Evolutionary conservation across 2,113 vertebrate genomes (phyloP), one percentile per base, ranked within the genome.

Genomic region (Seriola aureovittata): DNA sequence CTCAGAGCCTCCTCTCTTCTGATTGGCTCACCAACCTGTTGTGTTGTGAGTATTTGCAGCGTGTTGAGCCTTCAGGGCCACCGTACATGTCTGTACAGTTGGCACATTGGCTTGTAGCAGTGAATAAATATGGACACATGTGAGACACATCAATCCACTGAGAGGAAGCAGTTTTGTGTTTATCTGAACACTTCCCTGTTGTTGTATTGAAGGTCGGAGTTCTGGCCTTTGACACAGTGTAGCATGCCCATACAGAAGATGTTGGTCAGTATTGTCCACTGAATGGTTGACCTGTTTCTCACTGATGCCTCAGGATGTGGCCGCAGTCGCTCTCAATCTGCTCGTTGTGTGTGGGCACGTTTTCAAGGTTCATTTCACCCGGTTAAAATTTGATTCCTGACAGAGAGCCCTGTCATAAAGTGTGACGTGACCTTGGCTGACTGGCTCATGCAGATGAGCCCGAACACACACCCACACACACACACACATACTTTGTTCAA

Each of bases 391-490:
- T 57, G 58, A 81, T 78, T 60, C 68, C 55, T 75, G 71, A 75
- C 76, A 58, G 59, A 65, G 57, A 59, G 63, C 38, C 17, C 50
- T 42, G 65, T 19, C 62, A 76, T 54, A 44, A 84, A 84, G 34
- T 64, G 40, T 70, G 68, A 66, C 7, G 59, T 77, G 78, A 81
- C 76, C 85, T 84, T 84, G 78, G 73, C 78, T 81, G 63, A 76
- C 60, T 76, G 62, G 10, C 67, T 42, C 60, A 70, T 80, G 80
- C 71, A 80, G 57, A 77, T 82, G 67, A 78, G 69, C n/a, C 59
- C 1, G 3, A 23, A 62, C 59, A 78, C 32, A 11, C 57, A n/a
- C 58, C 46, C 66, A 78, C 71, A 59, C 69, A 71, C 34, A 29
- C 66, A 78, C 71, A 63, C 69, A 71, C 34, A 82, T 71, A 54